These are phyloP conservation scores for Piezodorus guildinii DNA, from an alignment of 1,140 invertebrate genomes.

Conservation along the genomic window DNA sequence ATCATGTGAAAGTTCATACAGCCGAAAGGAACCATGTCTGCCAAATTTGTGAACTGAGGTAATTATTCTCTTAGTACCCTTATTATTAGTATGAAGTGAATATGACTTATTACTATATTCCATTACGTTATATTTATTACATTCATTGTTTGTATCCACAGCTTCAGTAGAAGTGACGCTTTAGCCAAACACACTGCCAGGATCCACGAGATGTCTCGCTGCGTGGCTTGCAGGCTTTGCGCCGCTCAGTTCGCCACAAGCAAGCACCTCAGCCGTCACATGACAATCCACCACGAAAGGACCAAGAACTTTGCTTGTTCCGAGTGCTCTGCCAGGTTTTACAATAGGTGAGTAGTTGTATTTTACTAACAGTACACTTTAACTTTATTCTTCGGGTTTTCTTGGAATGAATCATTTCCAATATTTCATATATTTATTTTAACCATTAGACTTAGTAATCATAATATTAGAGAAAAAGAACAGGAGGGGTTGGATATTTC, in stretches of 20 bases:
- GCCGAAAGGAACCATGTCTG: conserved; percentile 66
- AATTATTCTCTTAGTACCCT: not conserved
- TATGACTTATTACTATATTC: no score
- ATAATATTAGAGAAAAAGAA: no score
- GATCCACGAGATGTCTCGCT: not conserved
- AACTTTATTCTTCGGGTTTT: no score
- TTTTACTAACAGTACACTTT: no score
- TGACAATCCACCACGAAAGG: not conserved
- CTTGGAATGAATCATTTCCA: no score
- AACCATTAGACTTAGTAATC: no score
- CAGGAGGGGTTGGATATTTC: no score
- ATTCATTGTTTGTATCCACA: not conserved
- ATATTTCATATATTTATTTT: no score
- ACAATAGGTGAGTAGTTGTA: not conserved
- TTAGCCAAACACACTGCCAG: conserved; percentile 4
- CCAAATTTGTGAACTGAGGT: conserved; percentile 36
- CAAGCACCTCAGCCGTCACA: not conserved
- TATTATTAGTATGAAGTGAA: no score
- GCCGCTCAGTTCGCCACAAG: not conserved
- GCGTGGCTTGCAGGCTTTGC: not conserved
- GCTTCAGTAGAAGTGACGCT: conserved; percentile 17
- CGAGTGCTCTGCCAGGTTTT: not conserved
- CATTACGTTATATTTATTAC: not conserved
- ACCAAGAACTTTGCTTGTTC: conserved; percentile 1
- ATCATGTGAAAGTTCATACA: conserved; percentile 59